These are phyloP conservation scores for Heloderma charlesbogerti DNA, from an alignment of 2,113 vertebrate genomes.

Conservation along the genomic window DNA sequence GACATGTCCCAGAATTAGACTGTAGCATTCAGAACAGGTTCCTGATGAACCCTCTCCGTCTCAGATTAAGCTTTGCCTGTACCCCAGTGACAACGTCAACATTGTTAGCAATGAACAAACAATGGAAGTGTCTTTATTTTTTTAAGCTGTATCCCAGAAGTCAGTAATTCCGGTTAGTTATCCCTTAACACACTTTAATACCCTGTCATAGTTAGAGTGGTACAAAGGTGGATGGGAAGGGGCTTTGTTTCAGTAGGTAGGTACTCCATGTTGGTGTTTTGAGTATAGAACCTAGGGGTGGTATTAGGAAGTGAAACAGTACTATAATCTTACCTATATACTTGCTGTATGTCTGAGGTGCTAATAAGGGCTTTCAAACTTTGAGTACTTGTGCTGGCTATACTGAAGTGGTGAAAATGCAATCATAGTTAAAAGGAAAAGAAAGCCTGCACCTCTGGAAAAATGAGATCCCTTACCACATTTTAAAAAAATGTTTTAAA, in stretches of 20 bases:
- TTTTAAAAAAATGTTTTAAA: neutral
- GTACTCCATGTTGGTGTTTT: neutral
- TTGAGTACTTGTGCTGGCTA: neutral
- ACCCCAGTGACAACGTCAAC: neutral
- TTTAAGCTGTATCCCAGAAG: neutral
- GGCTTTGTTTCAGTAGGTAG: neutral
- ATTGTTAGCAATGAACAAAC: no score
- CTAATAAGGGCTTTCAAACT: neutral
- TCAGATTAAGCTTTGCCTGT: neutral
- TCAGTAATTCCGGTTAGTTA: neutral
- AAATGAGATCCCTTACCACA: neutral
- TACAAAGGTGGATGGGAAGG: neutral
- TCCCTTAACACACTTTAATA: neutral
- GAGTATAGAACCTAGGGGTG: neutral
- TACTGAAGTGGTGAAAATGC: neutral
- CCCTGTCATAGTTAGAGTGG: neutral
- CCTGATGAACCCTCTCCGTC: no score
- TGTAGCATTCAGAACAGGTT: neutral
- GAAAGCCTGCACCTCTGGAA: neutral
- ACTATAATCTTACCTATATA: neutral
- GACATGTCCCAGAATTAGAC: neutral
- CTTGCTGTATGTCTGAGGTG: neutral
- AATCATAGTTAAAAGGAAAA: neutral
- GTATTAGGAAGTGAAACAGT: neutral
- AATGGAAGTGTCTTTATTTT: neutral